Evolutionary conservation across 2,113 vertebrate species (phyloP), one percentile per base, ranked within the genome.

Genomic region (Procavia capensis): DNA sequence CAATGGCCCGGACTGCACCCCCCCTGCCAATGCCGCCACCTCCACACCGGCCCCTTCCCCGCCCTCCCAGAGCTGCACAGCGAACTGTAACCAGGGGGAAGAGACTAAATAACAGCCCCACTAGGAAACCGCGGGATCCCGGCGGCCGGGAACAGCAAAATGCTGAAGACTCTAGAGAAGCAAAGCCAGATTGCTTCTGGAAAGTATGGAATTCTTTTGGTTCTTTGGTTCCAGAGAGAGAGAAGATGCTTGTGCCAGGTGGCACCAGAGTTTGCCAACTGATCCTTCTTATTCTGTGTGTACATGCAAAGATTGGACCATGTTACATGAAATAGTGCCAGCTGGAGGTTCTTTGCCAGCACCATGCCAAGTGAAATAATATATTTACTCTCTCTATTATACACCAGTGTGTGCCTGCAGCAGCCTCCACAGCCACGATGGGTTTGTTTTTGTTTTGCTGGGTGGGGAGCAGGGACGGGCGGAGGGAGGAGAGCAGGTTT

Each of bases 391-490:
- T 98, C 98, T 99, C 98, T 99, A 98, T 99, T 99, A 99, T 99
- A 98, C 98, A 99, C 99, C 99, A 99, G 99, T 99, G 99, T 99
- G 99, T 99, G 99, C 99, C 99, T 99, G 99, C 99, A 99, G 98
- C 98, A 99, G 99, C 99, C 99, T 98, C 99, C 99, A 99, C 98
- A 99, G 98, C 99, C 99, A 98, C 98, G 97, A 98, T 97, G 98
- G 98, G 98, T 98, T 98, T 98, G 98, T 98, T 98, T 99, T 98
- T 95, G 98, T 98, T 98, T 98, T 92, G 97, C 98, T 98, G 98
- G 98, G 98, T 97, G 98, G 98, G 98, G 98, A 98, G 98, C 98
- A 98, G 98, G 98, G 98, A 98, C 5, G 98, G 98, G 98, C 91
- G 93, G 97, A 98, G 98, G 98, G 98, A 98, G 98, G 98, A 98